Conservation (phyloP, 2,888 invertebrate species). For the Cryptosula pallasiana region DNA sequence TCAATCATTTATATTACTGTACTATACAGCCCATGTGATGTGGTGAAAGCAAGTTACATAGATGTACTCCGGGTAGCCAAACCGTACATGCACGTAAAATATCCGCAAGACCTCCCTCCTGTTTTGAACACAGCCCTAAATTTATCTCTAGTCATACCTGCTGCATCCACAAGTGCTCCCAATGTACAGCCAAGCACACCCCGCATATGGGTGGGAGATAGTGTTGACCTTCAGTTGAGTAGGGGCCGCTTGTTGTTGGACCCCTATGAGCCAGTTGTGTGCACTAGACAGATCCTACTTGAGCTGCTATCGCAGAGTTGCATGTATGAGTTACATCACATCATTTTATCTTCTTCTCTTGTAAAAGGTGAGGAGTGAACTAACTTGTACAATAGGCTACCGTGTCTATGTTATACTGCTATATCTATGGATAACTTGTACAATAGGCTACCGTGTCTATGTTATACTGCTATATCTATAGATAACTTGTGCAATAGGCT, state of each 20-base stretch:
- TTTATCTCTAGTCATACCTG: not conserved
- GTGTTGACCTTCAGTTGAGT: constrained; percentile 11
- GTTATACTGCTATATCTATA: too few species aligned
- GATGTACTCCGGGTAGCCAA: not conserved
- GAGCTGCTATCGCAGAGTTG: not conserved
- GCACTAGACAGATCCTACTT: not conserved
- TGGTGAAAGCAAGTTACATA: constrained; percentile 4
- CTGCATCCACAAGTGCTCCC: not conserved
- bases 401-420: too few species aligned
- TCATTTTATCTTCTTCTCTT: not conserved
- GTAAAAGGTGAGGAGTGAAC: not conserved
- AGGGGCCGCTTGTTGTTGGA: constrained; percentile 5
- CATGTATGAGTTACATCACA: constrained; percentile 17
- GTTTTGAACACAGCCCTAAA: too few species aligned
- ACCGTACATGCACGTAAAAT: not conserved
- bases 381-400: too few species aligned
- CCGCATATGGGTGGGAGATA: not conserved
- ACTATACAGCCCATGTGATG: not conserved
- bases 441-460: too few species aligned
- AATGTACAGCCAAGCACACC: too few species aligned
- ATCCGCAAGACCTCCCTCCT: not conserved
- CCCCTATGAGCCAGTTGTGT: not conserved
- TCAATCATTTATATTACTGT: too few species aligned
- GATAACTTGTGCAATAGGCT: too few species aligned
- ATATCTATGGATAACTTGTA: too few species aligned